These are phyloP conservation scores for Esox niger DNA, from an alignment of 2,113 vertebrate genomes.

Conservation along the genomic window DNA sequence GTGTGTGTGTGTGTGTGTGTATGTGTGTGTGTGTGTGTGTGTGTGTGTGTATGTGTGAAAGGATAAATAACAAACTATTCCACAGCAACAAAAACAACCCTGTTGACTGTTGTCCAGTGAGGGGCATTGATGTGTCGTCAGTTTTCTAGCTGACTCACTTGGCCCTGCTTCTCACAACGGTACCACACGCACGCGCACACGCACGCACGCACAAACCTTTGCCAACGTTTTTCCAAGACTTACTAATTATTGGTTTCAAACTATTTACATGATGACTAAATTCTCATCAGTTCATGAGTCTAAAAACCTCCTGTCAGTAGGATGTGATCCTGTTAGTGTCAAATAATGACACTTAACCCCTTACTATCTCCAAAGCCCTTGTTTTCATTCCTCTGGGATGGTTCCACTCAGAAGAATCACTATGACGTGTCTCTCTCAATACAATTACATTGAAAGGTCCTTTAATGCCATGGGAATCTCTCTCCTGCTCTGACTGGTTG, in stretches of 20 bases:
- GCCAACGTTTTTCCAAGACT: no score
- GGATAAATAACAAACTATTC: slow-evolving; percentile 30
- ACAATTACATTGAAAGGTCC: no score
- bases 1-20: neutral
- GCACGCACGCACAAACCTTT: no score
- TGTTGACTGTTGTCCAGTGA: slow-evolving; percentile 25
- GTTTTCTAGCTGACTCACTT: slow-evolving; percentile 9
- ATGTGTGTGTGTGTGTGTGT: slow-evolving; percentile 14
- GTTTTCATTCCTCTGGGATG: slow-evolving; percentile 13
- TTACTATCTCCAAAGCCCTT: slow-evolving; percentile 22
- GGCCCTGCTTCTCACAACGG: neutral
- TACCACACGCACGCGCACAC: no score
- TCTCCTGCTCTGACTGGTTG: neutral
- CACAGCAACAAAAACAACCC: slow-evolving; percentile 35
- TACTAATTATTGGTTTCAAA: neutral
- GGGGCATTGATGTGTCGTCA: slow-evolving; percentile 11
- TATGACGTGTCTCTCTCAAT: neutral
- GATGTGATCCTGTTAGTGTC: neutral
- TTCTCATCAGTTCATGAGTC: slow-evolving; percentile 8
- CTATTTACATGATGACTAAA: slow-evolving; percentile 10
- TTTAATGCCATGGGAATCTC: no score
- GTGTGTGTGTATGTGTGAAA: neutral
- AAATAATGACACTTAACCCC: slow-evolving; percentile 8
- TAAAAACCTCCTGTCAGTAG: slow-evolving; percentile 26
- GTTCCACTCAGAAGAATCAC: slow-evolving; percentile 16